A percentile compares a stretch with the other conserved stretches of the same genome.
These are phyloP conservation scores for Helicoverpa armigera DNA, from an alignment of 1,140 invertebrate species.

Conservation along the genomic window DNA sequence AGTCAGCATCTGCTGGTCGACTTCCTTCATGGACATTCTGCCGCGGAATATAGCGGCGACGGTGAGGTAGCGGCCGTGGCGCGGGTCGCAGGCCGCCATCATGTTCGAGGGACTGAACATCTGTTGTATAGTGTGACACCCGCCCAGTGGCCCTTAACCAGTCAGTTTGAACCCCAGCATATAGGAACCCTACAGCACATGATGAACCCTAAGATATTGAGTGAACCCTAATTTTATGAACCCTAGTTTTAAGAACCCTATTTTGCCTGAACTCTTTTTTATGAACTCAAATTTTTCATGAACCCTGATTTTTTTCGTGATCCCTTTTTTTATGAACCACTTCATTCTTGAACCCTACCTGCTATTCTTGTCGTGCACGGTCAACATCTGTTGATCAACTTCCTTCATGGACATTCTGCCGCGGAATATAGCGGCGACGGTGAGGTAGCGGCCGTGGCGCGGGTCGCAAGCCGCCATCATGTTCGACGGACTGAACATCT, in stretches of 20 bases:
- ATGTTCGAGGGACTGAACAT: constrained; percentile 94
- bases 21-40: constrained; percentile 96
- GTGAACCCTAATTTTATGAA: too few species aligned
- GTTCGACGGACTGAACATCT: constrained; percentile 93
- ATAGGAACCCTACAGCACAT: too few species aligned
- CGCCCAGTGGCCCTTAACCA: too few species aligned
- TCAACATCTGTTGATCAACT: constrained; percentile 92
- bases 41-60: constrained; percentile 95
- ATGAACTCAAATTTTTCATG: too few species aligned
- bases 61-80: constrained; percentile 89
- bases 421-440: constrained; percentile 95
- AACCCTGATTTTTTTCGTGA: too few species aligned
- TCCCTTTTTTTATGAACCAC: too few species aligned
- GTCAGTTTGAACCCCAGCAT: too few species aligned
- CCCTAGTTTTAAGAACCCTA: too few species aligned
- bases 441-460: constrained; percentile 88
- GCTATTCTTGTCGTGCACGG: constrained; percentile 91
- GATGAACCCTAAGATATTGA: too few species aligned
- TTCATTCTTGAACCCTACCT: constrained; percentile 81
- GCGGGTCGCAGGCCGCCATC: constrained; percentile 96
- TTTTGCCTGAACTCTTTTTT: too few species aligned
- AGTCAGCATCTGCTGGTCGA: constrained; percentile 91
- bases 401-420: constrained; percentile 96
- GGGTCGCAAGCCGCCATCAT: constrained; percentile 98
- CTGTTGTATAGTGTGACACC: too few species aligned